Evolutionary conservation across 37 sponge, comb jelly and placozoan genomes (phyloP).

Genomic region (Spongilla lacustris): DNA sequence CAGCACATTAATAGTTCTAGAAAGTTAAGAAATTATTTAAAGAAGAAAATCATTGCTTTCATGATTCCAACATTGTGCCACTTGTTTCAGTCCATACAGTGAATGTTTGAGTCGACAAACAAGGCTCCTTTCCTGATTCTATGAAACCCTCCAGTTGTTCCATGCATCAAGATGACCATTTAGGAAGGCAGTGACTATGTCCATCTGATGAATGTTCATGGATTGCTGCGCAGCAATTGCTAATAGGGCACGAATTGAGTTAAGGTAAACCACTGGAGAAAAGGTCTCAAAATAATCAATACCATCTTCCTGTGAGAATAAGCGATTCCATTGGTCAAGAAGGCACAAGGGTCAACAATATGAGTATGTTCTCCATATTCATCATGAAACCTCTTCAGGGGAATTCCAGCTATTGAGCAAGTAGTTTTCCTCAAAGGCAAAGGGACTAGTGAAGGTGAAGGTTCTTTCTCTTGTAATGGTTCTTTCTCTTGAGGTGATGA

Average conservation of each 20-base stretch:
- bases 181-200: slow-evolving; percentile 57
- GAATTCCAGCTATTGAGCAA: background rate
- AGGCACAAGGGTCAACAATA: background rate
- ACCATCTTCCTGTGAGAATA: slow-evolving; percentile 38
- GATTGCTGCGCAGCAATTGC: slow-evolving; percentile 47
- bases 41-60: too few relatives aligned
- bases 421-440: background rate
- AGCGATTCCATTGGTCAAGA: background rate
- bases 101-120: too few relatives aligned
- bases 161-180: slow-evolving; percentile 41
- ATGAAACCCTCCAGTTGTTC: too few relatives aligned
- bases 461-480: too few relatives aligned
- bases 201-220: slow-evolving; percentile 58
- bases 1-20: too few relatives aligned
- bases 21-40: too few relatives aligned
- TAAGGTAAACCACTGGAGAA: slow-evolving; percentile 38
- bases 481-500: too few relatives aligned
- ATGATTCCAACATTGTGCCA: too few relatives aligned
- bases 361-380: background rate
- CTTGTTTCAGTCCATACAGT: too few relatives aligned
- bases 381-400: background rate
- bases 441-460: background rate
- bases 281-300: slow-evolving; percentile 55
- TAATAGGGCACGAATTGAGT: slow-evolving; percentile 32
- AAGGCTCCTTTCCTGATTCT: too few relatives aligned